These are phyloP conservation scores for Cinclus mexicanus DNA, from an alignment of 2,113 vertebrate genomes.

Conservation along the genomic window DNA sequence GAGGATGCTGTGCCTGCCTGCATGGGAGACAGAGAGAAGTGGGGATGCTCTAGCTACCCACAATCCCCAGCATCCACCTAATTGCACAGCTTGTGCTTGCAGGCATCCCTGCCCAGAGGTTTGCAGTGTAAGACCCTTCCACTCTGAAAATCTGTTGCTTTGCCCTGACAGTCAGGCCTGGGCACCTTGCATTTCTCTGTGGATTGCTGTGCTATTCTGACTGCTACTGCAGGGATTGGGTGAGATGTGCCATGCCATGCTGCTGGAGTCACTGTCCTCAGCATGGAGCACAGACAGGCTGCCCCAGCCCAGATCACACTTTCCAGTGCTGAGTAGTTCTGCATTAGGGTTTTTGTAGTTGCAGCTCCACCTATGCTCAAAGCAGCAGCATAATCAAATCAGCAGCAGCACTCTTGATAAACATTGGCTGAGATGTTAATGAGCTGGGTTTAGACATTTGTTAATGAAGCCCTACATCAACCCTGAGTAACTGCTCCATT, in stretches of 20 bases:
- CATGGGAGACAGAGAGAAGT: rapidly evolving
- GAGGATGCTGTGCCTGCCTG: background rate
- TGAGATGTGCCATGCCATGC: rapidly evolving
- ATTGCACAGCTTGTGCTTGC: rapidly evolving
- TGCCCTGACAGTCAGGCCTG: background rate
- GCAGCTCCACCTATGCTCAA: background rate
- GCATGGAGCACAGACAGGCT: background rate
- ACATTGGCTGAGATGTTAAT: background rate
- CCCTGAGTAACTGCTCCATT: background rate
- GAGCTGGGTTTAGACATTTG: background rate
- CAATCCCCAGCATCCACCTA: background rate
- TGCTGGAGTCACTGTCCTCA: background rate
- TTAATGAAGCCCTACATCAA: background rate
- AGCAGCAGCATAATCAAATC: background rate
- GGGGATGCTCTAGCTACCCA: background rate
- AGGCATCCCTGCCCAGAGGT: background rate
- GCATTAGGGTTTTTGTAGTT: background rate
- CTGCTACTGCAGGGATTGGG: background rate
- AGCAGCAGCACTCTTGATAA: background rate
- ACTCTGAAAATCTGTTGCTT: rapidly evolving
- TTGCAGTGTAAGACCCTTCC: background rate
- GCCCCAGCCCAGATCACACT: background rate
- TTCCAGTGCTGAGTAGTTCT: background rate
- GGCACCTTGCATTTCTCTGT: background rate
- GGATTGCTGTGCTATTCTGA: background rate